Base-by-base conservation (phyloP, 2,113 vertebrate species). In the Pygathrix nemaeus region DNA sequence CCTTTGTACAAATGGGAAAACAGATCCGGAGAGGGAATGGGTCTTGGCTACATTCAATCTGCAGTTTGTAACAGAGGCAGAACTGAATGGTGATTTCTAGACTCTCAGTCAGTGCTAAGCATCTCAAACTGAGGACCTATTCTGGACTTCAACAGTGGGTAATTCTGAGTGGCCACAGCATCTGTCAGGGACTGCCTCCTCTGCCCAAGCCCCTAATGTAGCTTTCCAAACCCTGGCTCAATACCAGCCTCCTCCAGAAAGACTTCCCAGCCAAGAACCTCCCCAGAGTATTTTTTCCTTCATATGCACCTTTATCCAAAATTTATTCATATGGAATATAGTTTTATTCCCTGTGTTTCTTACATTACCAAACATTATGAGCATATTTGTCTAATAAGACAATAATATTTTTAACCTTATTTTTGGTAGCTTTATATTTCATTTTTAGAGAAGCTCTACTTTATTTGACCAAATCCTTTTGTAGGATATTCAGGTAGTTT, bases 311-410 rank as follows among this genome's bases (percentile, higher is more conserved):
- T 81, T 80, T 38, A 90, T 5, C 17, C 81, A 57, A 83, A 82
- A 78, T 70, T 13, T 5, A 55, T 5, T 88, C 6, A 48, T 25
- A 50, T 68, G 21, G 9, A 52, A 52, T 85, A 2, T 55, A 55
- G 5, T 84, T 87, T 57, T 75, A 89, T 83, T 96, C 79, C 21
- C 38, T 73, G n/a, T 85, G 43, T 38, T 93, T 93, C 84, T 90
- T 80, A 50, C 32, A 40, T 80, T 90, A 79, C 30, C 43, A 93
- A 93, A 68, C 66, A 68, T 80, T 43, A 43, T 38, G 48, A 80
- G 35, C 70, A 61, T 89, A 35, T 81, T 88, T 70, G 32, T 25
- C 48, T 68, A 75, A 76, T 76, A n/a, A 88, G 45, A 50, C 27
- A 64, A 32, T 64, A 64, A 64, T 75, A 50, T 81, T 55, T 88